phyloP scores from a whole-genome alignment of 2,113 vertebrate genomes.

The Chiloscyllium plagiosum region DNA sequence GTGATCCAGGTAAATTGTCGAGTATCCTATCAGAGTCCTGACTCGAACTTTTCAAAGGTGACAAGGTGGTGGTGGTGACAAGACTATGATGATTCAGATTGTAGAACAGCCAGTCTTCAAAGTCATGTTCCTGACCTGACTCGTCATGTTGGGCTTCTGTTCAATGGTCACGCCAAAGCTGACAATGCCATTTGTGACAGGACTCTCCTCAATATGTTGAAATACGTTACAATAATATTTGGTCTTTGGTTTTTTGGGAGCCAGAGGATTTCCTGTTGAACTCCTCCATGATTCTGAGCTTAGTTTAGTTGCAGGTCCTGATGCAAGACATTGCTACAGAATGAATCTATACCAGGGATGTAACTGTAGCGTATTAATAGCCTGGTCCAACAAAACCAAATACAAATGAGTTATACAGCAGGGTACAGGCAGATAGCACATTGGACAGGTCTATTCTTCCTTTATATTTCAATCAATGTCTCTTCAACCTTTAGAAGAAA shows the following conservation, averaged over 20 bases:
- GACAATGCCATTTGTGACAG: no score
- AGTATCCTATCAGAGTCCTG: not conserved
- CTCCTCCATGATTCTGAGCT: not conserved
- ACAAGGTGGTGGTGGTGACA: not conserved
- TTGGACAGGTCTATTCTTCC: no score
- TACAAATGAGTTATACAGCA: not conserved
- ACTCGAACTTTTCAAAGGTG: not conserved
- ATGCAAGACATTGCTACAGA: not conserved
- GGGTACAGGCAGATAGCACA: no score
- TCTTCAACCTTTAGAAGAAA: no score
- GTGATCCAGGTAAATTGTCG: not conserved
- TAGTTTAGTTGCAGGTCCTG: not conserved
- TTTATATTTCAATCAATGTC: no score
- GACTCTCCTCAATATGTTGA: no score
- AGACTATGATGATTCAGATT: not conserved
- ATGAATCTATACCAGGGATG: not conserved
- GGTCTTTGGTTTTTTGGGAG: not conserved
- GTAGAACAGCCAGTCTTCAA: not conserved
- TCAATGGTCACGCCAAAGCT: no score
- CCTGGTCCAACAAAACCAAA: not conserved
- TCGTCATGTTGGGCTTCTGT: no score
- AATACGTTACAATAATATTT: no score
- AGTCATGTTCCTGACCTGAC: not conserved
- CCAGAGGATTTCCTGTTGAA: not conserved
- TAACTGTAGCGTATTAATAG: not conserved